Evolutionary conservation across 2,113 vertebrate genomes (phyloP).

Genomic region (Xiphorhynchus elegans): DNA sequence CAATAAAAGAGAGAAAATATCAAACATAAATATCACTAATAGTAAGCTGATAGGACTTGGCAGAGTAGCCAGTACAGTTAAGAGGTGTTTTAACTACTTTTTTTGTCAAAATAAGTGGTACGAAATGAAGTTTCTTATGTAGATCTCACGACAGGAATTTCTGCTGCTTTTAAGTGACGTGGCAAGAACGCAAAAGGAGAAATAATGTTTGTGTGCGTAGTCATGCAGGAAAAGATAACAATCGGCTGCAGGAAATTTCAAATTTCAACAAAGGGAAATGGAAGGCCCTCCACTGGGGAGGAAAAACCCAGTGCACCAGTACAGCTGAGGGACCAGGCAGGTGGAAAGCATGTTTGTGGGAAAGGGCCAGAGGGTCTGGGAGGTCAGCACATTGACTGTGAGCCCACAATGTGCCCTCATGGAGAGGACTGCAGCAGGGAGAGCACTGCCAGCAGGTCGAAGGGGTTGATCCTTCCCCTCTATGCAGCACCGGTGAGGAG

Average conservation of each 20-base stretch:
- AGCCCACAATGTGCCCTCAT: not conserved
- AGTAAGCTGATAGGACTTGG: not conserved
- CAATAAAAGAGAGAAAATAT: not conserved
- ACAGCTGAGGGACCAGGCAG: accelerated
- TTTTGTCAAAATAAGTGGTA: not conserved
- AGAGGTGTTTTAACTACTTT: not conserved
- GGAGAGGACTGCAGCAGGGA: not conserved
- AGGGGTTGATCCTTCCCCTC: not conserved
- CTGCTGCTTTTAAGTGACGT: not conserved
- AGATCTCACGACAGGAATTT: accelerated
- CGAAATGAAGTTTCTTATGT: not conserved
- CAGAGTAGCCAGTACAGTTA: not conserved
- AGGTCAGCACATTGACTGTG: not conserved
- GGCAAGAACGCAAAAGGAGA: not conserved
- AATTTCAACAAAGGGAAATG: not conserved
- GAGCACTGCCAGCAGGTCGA: not conserved
- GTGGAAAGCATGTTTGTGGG: not conserved
- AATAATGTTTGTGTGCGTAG: not conserved
- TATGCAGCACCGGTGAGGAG: not conserved
- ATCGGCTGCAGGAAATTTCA: not conserved
- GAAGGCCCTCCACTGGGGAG: not conserved
- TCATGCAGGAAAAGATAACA: not conserved
- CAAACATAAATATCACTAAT: not conserved
- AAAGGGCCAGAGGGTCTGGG: not conserved
- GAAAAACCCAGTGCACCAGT: not conserved